Conservation (phyloP, 2,113 vertebrate species). For the Cepphus grylle region DNA sequence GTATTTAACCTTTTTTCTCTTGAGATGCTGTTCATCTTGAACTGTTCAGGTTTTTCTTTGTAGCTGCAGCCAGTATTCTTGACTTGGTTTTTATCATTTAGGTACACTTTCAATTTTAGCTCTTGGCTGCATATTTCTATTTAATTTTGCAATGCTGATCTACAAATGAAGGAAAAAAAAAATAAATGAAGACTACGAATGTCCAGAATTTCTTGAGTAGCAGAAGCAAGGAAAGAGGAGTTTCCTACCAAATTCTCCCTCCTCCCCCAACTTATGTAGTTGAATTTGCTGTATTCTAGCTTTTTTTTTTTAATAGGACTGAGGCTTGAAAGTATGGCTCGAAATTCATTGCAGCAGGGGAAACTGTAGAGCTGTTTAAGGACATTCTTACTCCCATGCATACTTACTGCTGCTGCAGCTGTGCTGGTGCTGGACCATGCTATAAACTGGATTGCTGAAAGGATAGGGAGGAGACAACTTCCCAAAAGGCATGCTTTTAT, state of each 20-base stretch:
- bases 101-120: not conserved
- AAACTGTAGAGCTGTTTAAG: not conserved
- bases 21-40: not conserved
- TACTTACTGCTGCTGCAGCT: not conserved
- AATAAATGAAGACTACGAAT: not conserved
- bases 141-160: not conserved
- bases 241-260: not conserved
- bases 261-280: fast-evolving
- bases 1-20: not conserved
- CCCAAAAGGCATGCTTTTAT: not conserved
- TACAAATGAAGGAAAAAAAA: not conserved
- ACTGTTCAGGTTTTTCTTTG: not conserved
- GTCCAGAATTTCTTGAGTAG: not conserved
- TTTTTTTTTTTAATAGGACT: not conserved
- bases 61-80: not conserved
- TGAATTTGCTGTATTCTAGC: not conserved
- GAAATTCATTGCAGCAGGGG: not conserved
- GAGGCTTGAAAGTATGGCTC: not conserved
- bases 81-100: not conserved
- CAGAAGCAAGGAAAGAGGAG: not conserved
- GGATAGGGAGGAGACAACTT: not conserved
- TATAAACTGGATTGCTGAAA: not conserved
- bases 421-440: not conserved
- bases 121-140: not conserved
- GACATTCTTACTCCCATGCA: not conserved